Conservation (phyloP, 2,797 vertebrate species). For the Phrynocephalus guinanensis region DNA sequence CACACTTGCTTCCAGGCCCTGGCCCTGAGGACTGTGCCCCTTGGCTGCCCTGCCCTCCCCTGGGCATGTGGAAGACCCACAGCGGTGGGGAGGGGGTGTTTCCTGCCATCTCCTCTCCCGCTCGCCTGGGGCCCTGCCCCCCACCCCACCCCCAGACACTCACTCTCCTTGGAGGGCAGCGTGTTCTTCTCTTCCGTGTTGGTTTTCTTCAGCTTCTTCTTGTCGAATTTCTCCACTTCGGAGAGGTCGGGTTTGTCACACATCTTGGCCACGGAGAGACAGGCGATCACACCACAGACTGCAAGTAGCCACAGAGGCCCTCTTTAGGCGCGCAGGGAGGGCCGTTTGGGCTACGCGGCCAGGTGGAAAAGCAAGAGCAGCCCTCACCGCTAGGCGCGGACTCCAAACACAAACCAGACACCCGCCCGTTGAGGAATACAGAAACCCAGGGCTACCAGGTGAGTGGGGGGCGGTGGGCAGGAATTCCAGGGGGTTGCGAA, state of each 20-base stretch:
- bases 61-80: background rate
- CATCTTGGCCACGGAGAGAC: slow-evolving; percentile 71
- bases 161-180: slow-evolving; percentile 83
- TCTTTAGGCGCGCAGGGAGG: background rate
- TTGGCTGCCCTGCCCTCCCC: too few species aligned
- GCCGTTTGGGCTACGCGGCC: too few species aligned
- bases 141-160: slow-evolving; percentile 29
- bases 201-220: slow-evolving; percentile 81
- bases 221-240: slow-evolving; percentile 82
- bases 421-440: too few species aligned
- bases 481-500: too few species aligned
- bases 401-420: too few species aligned
- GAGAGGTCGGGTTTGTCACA: slow-evolving; percentile 81
- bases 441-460: too few species aligned
- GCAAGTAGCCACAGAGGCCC: background rate
- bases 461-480: too few species aligned
- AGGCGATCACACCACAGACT: background rate
- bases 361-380: too few species aligned
- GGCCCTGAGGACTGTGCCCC: too few species aligned
- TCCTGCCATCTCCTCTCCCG: background rate
- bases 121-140: background rate
- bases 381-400: too few species aligned
- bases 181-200: slow-evolving; percentile 83
- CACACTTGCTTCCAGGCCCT: background rate
- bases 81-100: too few species aligned